phyloP scores from a whole-genome alignment of 2,888 invertebrate species.

The Drosophila greeni region DNA sequence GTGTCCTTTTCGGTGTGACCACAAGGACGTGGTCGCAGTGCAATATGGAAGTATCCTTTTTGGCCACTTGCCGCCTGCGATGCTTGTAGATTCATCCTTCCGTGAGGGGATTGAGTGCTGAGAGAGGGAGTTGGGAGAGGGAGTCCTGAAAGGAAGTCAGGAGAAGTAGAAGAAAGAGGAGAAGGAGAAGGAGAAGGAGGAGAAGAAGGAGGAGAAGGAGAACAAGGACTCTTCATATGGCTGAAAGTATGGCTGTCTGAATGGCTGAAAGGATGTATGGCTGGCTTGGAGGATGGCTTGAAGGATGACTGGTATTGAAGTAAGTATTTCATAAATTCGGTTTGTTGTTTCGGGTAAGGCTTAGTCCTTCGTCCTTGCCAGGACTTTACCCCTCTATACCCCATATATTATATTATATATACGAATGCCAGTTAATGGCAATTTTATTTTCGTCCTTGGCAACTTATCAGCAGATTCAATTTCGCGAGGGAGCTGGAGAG shows the following conservation, averaged over 20 bases:
- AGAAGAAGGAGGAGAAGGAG: too few species aligned
- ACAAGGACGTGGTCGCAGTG: conserved; percentile 31
- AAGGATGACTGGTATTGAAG: not conserved
- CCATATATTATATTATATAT: not conserved
- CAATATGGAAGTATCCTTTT: conserved; percentile 41
- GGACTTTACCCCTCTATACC: not conserved
- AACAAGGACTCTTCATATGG: too few species aligned
- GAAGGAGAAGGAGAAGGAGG: too few species aligned
- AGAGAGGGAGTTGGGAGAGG: too few species aligned
- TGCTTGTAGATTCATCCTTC: conserved; percentile 40
- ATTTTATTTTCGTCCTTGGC: conserved; percentile 58
- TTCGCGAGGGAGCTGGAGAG: conserved; percentile 46
- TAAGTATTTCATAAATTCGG: conserved; percentile 31
- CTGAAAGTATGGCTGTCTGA: not conserved
- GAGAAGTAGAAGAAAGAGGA: too few species aligned
- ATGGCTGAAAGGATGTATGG: not conserved
- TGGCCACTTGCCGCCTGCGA: conserved; percentile 37
- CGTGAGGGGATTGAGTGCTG: conserved; percentile 13
- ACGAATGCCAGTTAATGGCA: conserved; percentile 49
- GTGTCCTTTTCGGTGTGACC: conserved; percentile 1
- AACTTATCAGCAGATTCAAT: conserved; percentile 65
- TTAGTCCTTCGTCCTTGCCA: not conserved
- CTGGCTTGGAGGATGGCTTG: not conserved
- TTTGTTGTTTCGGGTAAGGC: conserved; percentile 16
- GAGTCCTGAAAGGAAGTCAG: not conserved